These are phyloP conservation scores for Aspidoscelis tigris DNA, from an alignment of 2,113 vertebrate genomes.

Conservation along the genomic window DNA sequence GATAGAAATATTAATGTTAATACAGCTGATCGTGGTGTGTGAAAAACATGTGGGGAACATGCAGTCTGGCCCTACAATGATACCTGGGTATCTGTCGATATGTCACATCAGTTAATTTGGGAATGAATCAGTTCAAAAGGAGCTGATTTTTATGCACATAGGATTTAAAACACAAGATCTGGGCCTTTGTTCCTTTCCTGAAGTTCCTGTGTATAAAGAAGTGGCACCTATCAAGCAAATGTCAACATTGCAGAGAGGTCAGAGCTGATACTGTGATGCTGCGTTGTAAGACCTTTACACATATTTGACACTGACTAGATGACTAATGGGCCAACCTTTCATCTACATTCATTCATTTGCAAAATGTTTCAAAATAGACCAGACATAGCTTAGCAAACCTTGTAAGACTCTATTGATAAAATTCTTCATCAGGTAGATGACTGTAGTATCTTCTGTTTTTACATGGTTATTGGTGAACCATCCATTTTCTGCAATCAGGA, in stretches of 20 bases:
- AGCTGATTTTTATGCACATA: not conserved
- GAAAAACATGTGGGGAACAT: too few relatives aligned
- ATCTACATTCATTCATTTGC: not conserved
- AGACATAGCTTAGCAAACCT: slow-evolving; percentile 77
- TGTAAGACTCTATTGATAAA: slow-evolving; percentile 92
- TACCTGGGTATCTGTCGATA: not conserved
- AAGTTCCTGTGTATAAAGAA: not conserved
- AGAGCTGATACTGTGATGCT: too few relatives aligned
- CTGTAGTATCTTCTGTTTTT: slow-evolving; percentile 88
- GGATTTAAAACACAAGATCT: not conserved
- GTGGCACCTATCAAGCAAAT: not conserved
- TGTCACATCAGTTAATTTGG: not conserved
- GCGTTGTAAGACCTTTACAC: not conserved
- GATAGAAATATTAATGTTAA: too few relatives aligned
- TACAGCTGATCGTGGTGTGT: too few relatives aligned
- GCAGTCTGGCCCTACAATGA: too few relatives aligned
- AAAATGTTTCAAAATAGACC: not conserved
- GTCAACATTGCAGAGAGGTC: not conserved
- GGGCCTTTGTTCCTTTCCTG: not conserved
- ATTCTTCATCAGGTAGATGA: slow-evolving; percentile 91
- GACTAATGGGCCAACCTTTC: not conserved
- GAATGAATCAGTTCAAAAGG: not conserved
- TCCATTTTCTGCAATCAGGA: slow-evolving; percentile 91
- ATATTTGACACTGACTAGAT: not conserved
- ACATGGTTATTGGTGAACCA: slow-evolving; percentile 91